Conservation (phyloP, 2,113 vertebrate species). For the Bothrops jararaca region DNA sequence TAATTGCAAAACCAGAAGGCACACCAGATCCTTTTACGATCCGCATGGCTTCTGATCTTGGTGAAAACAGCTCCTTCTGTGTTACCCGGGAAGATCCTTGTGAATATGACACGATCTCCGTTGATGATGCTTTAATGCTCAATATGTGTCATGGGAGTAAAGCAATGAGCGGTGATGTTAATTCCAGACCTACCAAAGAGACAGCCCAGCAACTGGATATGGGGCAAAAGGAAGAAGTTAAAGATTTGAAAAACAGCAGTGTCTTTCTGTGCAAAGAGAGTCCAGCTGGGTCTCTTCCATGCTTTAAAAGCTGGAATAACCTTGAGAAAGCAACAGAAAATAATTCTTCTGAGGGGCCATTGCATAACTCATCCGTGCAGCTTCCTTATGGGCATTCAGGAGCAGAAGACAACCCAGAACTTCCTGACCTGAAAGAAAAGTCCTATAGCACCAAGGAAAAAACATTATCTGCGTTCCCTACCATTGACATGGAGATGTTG, state of each 20-base stretch:
- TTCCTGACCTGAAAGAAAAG: slow-evolving; percentile 63
- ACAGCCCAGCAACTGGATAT: slow-evolving; percentile 36
- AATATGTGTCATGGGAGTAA: slow-evolving; percentile 79
- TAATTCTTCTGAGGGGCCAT: slow-evolving; percentile 46
- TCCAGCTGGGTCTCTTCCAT: slow-evolving; percentile 54
- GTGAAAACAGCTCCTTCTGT: slow-evolving; percentile 65
- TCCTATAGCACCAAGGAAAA: background rate
- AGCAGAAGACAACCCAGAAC: slow-evolving; percentile 49
- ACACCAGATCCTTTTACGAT: background rate
- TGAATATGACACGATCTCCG: slow-evolving; percentile 78
- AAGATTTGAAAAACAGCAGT: slow-evolving; percentile 50
- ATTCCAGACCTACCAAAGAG: slow-evolving; percentile 28
- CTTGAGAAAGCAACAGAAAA: slow-evolving; percentile 62
- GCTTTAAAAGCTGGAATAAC: slow-evolving; percentile 66
- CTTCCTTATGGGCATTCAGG: slow-evolving; percentile 60
- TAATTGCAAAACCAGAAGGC: background rate
- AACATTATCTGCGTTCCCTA: slow-evolving; percentile 61
- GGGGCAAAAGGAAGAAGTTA: slow-evolving; percentile 30
- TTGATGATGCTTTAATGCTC: slow-evolving; percentile 79
- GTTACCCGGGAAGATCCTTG: slow-evolving; percentile 71
- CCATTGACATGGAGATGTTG: slow-evolving; percentile 76
- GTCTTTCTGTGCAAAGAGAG: slow-evolving; percentile 65
- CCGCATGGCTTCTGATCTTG: slow-evolving; percentile 63
- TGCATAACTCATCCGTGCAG: slow-evolving; percentile 59
- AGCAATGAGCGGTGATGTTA: slow-evolving; percentile 48